Conservation (phyloP, 2,113 vertebrate species). For the Hyaena hyaena region DNA sequence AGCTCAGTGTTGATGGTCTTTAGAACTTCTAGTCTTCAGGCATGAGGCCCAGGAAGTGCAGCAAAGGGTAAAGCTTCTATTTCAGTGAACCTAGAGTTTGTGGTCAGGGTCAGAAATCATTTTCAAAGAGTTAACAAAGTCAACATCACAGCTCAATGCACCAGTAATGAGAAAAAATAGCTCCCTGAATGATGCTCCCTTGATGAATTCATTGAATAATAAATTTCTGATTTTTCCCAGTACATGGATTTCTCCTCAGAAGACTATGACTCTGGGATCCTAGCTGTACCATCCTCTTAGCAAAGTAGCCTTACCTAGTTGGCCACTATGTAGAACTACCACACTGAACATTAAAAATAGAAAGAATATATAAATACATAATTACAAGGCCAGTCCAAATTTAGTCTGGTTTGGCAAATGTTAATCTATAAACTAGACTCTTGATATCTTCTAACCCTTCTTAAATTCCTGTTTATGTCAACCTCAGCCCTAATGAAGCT, state of each 20-base stretch:
- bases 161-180: not conserved
- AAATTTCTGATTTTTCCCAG: not conserved
- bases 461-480: slow-evolving; percentile 23
- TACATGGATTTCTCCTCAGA: not conserved
- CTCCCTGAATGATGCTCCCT: not conserved
- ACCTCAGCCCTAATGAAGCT: not conserved
- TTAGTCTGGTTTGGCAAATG: slow-evolving; percentile 1
- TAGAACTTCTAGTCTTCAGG: not conserved
- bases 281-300: not conserved
- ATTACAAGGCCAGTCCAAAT: not conserved
- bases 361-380: not conserved
- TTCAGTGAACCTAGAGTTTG: not conserved
- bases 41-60: not conserved
- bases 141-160: not conserved
- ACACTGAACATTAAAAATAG: not conserved
- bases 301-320: not conserved
- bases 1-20: not conserved
- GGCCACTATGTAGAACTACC: not conserved
- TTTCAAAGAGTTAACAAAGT: slow-evolving; percentile 32
- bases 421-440: not conserved
- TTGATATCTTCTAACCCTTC: not conserved
- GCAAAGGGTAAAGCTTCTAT: not conserved
- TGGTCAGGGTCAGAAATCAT: not conserved
- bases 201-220: not conserved
- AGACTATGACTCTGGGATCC: not conserved